phyloP scores from a whole-genome alignment of 2,888 invertebrate genomes.

The Omphaloscelis lunosa region DNA sequence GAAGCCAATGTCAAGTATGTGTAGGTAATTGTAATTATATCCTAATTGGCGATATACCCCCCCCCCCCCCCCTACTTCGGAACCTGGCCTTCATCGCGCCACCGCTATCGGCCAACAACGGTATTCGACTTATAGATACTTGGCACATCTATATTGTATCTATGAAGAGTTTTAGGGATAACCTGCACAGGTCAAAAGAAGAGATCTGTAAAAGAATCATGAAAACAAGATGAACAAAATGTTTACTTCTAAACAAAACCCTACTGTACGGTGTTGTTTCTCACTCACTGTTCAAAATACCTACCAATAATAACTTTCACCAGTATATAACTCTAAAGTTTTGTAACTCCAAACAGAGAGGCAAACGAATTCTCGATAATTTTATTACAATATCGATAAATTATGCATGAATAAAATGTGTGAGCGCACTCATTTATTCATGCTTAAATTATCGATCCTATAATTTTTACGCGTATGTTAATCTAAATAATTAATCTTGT shows the following conservation, averaged over 20 bases:
- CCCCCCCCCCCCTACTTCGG: slow-evolving; percentile 34
- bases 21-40: slow-evolving; percentile 31
- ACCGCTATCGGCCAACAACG: slow-evolving; percentile 22
- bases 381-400: slow-evolving; percentile 37
- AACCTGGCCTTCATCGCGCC: slow-evolving; percentile 28
- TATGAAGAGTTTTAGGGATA: slow-evolving; percentile 2
- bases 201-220: background rate
- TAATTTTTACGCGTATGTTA: slow-evolving; percentile 41
- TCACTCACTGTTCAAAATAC: background rate
- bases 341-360: slow-evolving; percentile 27
- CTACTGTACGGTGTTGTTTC: background rate
- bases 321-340: slow-evolving; percentile 3
- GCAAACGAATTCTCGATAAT: slow-evolving; percentile 26
- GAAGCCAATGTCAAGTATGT: slow-evolving; percentile 33
- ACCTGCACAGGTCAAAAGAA: background rate
- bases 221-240: background rate
- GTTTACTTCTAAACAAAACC: too few species aligned
- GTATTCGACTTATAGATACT: slow-evolving; percentile 16
- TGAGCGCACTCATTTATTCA: slow-evolving; percentile 49
- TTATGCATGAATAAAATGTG: slow-evolving; percentile 54
- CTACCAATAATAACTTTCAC: background rate
- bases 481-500: slow-evolving; percentile 47
- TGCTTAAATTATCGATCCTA: slow-evolving; percentile 34
- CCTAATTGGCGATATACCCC: slow-evolving; percentile 46
- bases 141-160: slow-evolving; percentile 13